A percentile compares a stretch with the other conserved stretches of the same genome.
Evolutionary conservation across 1,140 invertebrate species (phyloP).

Genomic region (Hermatobates lingyangjiaoensis): DNA sequence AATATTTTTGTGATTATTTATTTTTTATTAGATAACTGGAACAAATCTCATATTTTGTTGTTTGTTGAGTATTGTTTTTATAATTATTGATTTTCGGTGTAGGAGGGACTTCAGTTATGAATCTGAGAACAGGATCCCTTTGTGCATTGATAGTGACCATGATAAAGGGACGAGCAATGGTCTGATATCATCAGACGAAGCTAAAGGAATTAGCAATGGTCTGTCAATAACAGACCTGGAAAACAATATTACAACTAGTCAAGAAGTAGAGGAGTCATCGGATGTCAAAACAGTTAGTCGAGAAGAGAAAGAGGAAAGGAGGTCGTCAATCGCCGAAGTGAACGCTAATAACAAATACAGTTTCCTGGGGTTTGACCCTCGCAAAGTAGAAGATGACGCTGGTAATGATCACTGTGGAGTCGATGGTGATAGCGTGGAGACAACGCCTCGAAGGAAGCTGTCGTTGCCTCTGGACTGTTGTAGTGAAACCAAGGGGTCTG

Average conservation of each 20-base stretch:
- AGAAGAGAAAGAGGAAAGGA: background rate
- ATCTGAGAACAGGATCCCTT: constrained; percentile 28
- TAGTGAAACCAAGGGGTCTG: constrained; percentile 14
- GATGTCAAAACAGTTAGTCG: background rate
- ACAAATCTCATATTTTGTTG: too few relatives aligned
- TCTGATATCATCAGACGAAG: background rate
- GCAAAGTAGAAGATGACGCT: constrained; percentile 10
- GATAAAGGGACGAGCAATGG: background rate
- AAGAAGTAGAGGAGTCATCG: background rate
- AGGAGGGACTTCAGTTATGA: constrained; percentile 19
- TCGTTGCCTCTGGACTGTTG: background rate
- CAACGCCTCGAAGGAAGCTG: background rate
- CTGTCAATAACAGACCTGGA: background rate
- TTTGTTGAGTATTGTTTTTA: background rate
- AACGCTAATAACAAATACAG: constrained; percentile 14
- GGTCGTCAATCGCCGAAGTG: constrained; percentile 2
- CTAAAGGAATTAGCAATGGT: background rate
- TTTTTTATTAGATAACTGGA: too few relatives aligned
- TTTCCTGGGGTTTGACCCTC: constrained; percentile 15
- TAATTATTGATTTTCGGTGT: constrained; percentile 6
- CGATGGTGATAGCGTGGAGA: background rate
- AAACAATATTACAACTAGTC: background rate
- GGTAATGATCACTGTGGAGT: constrained; percentile 4
- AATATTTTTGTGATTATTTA: too few relatives aligned
- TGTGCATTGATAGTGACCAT: constrained; percentile 19